These are phyloP conservation scores for Hydractinia echinata DNA, from an alignment of 30 jellyfish, hydroid and myxozoan genomes.

Conservation along the genomic window DNA sequence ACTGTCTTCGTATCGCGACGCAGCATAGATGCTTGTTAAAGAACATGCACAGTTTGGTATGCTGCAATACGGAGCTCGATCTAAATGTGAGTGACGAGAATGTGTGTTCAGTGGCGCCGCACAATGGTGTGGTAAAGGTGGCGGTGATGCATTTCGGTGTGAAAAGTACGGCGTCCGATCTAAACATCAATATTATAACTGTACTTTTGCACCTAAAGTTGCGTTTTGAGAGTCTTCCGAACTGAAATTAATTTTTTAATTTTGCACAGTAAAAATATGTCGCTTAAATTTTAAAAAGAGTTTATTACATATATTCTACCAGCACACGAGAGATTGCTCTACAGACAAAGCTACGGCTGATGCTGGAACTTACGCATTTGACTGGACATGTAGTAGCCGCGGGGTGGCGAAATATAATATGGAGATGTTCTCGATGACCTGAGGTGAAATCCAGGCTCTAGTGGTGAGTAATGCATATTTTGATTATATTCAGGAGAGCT, in stretches of 20 bases:
- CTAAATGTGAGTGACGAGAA: background rate
- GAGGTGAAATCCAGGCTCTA: background rate
- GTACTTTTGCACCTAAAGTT: background rate
- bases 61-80: background rate
- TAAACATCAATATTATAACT: background rate
- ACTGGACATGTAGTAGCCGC: slow-evolving; percentile 9
- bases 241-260: too few relatives aligned
- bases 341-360: background rate
- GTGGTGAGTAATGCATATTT: background rate
- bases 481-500: background rate
- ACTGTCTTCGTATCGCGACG: too few relatives aligned
- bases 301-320: background rate
- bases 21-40: background rate
- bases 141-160: slow-evolving; percentile 8
- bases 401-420: slow-evolving; percentile 5
- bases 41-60: slow-evolving; percentile 18
- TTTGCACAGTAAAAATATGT: too few relatives aligned
- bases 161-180: background rate
- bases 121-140: background rate
- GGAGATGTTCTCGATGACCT: slow-evolving; percentile 21
- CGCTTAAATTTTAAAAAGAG: too few relatives aligned
- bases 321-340: background rate
- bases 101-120: background rate
- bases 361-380: background rate
- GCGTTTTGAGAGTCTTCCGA: background rate